Evolutionary conservation across 2,888 invertebrate genomes (phyloP).

Genomic region (Andrena haemorrhoa): DNA sequence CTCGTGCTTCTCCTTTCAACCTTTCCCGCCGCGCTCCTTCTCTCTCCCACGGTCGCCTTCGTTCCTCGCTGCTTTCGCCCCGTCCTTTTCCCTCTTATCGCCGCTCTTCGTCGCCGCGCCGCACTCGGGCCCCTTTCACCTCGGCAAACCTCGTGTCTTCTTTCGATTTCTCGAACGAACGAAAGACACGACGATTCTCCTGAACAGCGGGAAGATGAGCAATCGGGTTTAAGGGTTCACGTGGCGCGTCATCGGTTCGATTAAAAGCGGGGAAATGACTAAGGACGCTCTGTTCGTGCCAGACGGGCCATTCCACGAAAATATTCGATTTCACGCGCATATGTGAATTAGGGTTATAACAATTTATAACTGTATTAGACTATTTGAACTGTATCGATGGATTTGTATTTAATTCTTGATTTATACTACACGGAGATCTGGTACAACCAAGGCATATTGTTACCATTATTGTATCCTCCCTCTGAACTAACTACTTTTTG

Average conservation of each 20-base stretch:
- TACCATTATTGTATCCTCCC: no score
- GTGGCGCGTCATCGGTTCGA: not conserved
- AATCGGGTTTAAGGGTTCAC: not conserved
- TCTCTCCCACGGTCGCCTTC: slow-evolving; percentile 28
- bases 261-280: not conserved
- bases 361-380: no score
- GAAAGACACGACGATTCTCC: slow-evolving; percentile 24
- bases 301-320: not conserved
- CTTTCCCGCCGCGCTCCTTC: slow-evolving; percentile 30
- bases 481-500: no score
- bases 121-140: slow-evolving; percentile 76
- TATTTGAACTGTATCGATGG: no score
- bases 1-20: slow-evolving; percentile 49
- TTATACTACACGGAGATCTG: no score
- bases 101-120: slow-evolving; percentile 64
- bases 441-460: no score
- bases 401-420: no score
- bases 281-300: not conserved
- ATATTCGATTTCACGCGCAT: not conserved
- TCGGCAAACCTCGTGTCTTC: slow-evolving; percentile 60
- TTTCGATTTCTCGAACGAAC: slow-evolving; percentile 46
- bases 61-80: not conserved
- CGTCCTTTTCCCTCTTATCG: slow-evolving; percentile 55
- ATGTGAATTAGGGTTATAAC: no score
- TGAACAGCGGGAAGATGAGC: not conserved